phyloP scores from a whole-genome alignment of 2,797 vertebrate genomes.

The Tauraco hartlaubi region DNA sequence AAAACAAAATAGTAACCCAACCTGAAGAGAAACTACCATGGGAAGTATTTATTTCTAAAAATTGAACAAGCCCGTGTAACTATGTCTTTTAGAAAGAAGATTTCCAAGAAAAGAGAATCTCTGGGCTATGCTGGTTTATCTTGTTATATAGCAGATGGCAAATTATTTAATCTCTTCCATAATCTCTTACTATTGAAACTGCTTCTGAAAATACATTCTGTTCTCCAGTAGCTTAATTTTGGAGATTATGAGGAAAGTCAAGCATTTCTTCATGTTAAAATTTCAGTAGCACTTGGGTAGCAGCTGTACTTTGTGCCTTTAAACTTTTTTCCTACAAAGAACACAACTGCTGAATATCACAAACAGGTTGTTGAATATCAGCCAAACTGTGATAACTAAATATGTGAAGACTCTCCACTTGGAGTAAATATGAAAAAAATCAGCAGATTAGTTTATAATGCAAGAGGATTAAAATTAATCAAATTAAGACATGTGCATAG shows the following conservation, averaged over 20 bases:
- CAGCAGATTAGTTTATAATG: background rate
- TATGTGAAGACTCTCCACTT: background rate
- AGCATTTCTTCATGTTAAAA: background rate
- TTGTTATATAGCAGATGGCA: background rate
- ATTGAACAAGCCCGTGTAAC: background rate
- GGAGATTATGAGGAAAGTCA: background rate
- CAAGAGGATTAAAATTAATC: background rate
- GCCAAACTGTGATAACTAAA: background rate
- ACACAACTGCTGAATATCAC: background rate
- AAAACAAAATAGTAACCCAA: background rate
- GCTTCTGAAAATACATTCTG: background rate
- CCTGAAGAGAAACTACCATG: background rate
- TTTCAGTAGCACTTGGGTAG: background rate
- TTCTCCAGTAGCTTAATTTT: background rate
- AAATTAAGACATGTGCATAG: background rate
- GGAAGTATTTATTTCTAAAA: background rate
- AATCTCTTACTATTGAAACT: background rate
- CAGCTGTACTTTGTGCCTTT: background rate
- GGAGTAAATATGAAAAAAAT: background rate
- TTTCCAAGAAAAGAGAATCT: background rate
- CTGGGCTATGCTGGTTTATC: background rate
- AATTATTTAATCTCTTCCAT: conserved; percentile 5
- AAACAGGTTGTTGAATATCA: background rate
- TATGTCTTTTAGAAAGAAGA: background rate
- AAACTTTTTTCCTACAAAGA: background rate